Base-by-base conservation (phyloP, 2,888 invertebrate species). In the Agapostemon virescens region DNA sequence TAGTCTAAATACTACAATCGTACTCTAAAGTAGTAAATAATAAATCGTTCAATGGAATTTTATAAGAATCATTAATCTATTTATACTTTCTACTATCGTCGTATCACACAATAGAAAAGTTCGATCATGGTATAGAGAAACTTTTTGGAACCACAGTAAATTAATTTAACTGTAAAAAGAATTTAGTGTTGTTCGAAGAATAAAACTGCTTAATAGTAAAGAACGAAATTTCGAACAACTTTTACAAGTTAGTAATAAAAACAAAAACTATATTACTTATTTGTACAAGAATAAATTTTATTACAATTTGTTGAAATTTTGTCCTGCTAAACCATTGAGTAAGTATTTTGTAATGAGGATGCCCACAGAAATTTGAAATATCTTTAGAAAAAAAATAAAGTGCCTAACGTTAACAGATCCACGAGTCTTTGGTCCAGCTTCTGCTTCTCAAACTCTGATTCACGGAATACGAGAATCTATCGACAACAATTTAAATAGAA, bases 271-370 rank as follows among this genome's bases (percentile, higher is more conserved):
- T 82, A 71, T 75, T 70, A 76, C 72, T 83, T 82, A 76, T 79
- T 64, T 83, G 76, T 84, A 79, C 83, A 84, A 83, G 78, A 84
- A 84, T 84, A 77, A 69, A 67, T 79, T 84, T 83, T 79, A 80
- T 83, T 83, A 83, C 69, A 84, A 69, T 79, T 79, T 66, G 30
- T 72, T 58, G 55, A 83, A 81, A 79, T 81, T 73, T 78, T 72
- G 67, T 49, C 45, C 45, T 52, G 38, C 64, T 66, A 61, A 84
- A 76, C 74, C 40, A 80, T n/a, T 36, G 70, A 73, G 55, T 69
- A 69, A 70, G 23, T 63, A 55, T 70, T 45, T 40, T 74, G 72
- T 84, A 84, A 79, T 83, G 77, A 23, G 76, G 77, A 77, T 84
- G 81, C 77, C 17, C 33, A 33, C n/a, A 40, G 15, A 70, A 7